Evolutionary conservation across 2,888 invertebrate species (phyloP).

Genomic region (Hypomecis atomaria): DNA sequence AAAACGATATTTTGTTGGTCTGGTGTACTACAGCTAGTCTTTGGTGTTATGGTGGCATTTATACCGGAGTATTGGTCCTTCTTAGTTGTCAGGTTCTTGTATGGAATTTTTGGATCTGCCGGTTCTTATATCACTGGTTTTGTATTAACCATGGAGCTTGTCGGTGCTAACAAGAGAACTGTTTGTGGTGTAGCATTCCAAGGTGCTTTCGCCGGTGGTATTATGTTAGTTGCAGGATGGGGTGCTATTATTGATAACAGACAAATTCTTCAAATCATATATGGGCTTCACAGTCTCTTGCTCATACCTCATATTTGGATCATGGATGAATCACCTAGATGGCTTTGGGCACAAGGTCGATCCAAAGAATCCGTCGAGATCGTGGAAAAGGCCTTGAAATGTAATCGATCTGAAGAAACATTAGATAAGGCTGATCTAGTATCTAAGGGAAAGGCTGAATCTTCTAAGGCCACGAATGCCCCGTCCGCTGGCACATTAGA

Average conservation of each 20-base stretch:
- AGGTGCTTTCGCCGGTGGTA: constrained; percentile 90
- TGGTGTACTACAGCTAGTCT: constrained; percentile 88
- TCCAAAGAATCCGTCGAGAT: constrained; percentile 89
- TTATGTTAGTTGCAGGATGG: constrained; percentile 94
- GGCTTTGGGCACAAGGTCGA: constrained; percentile 94
- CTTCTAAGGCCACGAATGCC: constrained; percentile 64
- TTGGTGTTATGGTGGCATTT: constrained; percentile 90
- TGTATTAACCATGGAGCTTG: constrained; percentile 92
- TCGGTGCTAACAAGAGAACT: constrained; percentile 91
- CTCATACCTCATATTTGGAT: constrained; percentile 93
- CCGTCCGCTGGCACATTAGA: constrained; percentile 86
- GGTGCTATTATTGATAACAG: constrained; percentile 90
- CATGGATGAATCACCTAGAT: constrained; percentile 95
- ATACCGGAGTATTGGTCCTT: constrained; percentile 91
- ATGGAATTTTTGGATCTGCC: constrained; percentile 93
- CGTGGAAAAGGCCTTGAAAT: constrained; percentile 89
- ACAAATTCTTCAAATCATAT: constrained; percentile 90
- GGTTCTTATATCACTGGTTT: constrained; percentile 89
- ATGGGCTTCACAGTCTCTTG: constrained; percentile 90
- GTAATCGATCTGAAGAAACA: constrained; percentile 86
- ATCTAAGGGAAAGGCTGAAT: constrained; percentile 84
- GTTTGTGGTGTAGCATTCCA: constrained; percentile 92
- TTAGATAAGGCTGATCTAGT: constrained; percentile 88
- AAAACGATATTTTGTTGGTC: constrained; percentile 93
- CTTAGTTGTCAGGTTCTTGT: constrained; percentile 87